Conservation (phyloP, 1,140 invertebrate species). For the Drosophila orena region DNA sequence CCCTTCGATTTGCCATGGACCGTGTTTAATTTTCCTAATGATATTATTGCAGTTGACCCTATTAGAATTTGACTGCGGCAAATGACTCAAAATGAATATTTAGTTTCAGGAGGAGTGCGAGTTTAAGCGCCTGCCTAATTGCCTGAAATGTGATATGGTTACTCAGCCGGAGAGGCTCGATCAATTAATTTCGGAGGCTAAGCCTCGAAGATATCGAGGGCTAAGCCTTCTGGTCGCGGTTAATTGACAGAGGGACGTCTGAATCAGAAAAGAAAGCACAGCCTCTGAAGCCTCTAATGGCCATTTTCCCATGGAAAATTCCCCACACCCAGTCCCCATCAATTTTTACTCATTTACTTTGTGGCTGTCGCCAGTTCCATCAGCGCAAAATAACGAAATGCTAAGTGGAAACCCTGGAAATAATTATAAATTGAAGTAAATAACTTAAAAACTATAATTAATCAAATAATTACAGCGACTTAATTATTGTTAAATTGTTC, state of each 20-base stretch:
- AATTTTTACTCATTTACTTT: slow-evolving; percentile 58
- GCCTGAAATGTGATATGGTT: slow-evolving; percentile 73
- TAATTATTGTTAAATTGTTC: no score
- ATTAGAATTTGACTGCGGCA: slow-evolving; percentile 77
- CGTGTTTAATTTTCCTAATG: slow-evolving; percentile 83
- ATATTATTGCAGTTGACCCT: slow-evolving; percentile 83
- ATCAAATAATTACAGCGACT: no score
- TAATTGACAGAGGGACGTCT: slow-evolving; percentile 53
- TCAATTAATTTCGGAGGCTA: slow-evolving; percentile 68
- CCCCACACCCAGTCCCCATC: background rate
- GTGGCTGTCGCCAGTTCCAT: slow-evolving; percentile 52
- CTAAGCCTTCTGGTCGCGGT: slow-evolving; percentile 31
- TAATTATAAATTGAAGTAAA: background rate
- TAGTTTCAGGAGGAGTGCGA: slow-evolving; percentile 48
- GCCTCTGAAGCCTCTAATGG: background rate
- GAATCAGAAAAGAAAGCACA: slow-evolving; percentile 35
- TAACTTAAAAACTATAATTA: no score
- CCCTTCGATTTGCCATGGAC: slow-evolving; percentile 33
- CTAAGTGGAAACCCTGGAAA: background rate
- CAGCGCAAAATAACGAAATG: slow-evolving; percentile 7
- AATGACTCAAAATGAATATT: slow-evolving; percentile 83
- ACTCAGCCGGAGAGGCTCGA: slow-evolving; percentile 51
- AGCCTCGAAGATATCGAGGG: slow-evolving; percentile 58
- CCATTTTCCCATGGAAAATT: slow-evolving; percentile 7
- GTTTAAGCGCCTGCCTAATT: slow-evolving; percentile 63